Percentiles rank a stretch among this genome's conserved stretches.
Evolutionary conservation across 2,888 invertebrate species (phyloP).

Genomic region (Autographa gamma): DNA sequence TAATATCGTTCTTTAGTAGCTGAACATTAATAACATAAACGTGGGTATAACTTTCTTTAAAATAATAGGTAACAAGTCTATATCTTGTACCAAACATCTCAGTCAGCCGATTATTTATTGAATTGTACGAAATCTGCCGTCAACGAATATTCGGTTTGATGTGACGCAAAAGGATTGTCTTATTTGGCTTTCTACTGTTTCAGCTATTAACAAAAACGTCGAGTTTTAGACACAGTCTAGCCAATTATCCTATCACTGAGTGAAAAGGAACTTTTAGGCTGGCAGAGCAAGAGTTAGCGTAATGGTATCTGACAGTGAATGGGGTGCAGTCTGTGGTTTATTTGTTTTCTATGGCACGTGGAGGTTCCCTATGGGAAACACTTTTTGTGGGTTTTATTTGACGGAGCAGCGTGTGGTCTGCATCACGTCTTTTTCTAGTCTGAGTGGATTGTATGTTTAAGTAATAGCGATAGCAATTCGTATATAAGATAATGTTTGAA

Average conservation of each 20-base stretch:
- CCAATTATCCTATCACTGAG: conserved; percentile 31
- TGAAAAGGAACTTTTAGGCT: conserved; percentile 22
- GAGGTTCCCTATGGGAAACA: conserved; percentile 4
- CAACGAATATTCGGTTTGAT: conserved; percentile 64
- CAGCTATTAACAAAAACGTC: neutral
- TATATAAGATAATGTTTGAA: no score
- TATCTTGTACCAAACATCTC: conserved; percentile 45
- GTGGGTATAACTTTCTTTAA: no score
- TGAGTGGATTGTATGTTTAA: neutral
- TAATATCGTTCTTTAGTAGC: no score
- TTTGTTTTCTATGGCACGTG: neutral
- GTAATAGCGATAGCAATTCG: neutral
- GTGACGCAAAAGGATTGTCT: conserved; percentile 71
- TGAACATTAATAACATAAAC: no score
- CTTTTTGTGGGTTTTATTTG: neutral
- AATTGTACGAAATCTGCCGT: conserved; percentile 70
- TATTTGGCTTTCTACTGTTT: conserved; percentile 46
- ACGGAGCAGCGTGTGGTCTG: neutral
- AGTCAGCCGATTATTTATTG: conserved; percentile 72
- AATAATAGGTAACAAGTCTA: neutral
- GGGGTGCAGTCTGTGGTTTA: neutral
- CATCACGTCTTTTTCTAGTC: neutral
- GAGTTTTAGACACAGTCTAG: conserved; percentile 2
- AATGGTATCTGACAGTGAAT: conserved; percentile 15
- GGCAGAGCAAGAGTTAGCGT: neutral